Evolutionary conservation across 30 jellyfish, hydroid and myxozoan species (phyloP).

Genomic region (Sanderia malayensis): DNA sequence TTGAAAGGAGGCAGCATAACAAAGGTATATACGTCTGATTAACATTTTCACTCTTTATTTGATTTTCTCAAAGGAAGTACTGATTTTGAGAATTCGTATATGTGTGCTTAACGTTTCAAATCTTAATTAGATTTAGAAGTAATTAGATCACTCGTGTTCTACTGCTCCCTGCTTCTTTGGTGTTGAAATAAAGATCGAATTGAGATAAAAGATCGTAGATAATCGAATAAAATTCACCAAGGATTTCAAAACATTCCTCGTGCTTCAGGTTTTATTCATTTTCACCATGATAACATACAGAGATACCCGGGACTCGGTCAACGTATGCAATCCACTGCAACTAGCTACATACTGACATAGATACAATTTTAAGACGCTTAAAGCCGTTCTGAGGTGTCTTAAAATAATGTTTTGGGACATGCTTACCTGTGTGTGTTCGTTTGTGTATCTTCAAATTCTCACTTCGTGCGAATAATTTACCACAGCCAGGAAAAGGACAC

Average conservation of each 20-base stretch:
- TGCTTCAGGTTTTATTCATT: neutral
- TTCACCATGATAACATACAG: too few species aligned
- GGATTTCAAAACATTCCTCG: neutral
- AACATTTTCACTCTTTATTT: neutral
- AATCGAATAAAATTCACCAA: neutral
- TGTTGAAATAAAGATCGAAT: neutral
- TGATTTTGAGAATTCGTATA: neutral
- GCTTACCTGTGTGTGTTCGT: slow-evolving; percentile 96
- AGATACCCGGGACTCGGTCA: too few species aligned
- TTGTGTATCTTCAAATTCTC: slow-evolving; percentile 96
- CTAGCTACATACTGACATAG: too few species aligned
- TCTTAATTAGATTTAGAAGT: neutral
- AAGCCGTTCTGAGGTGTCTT: neutral
- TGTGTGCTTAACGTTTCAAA: neutral
- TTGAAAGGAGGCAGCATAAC: neutral
- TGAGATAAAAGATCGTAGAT: neutral
- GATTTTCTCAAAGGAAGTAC: neutral
- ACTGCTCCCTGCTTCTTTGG: neutral
- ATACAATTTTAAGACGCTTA: neutral
- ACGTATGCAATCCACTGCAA: too few species aligned
- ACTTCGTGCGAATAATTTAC: slow-evolving; percentile 96
- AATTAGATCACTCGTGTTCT: neutral
- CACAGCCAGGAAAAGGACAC: slow-evolving; percentile 99
- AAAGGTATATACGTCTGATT: too few species aligned
- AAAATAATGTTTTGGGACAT: too few species aligned